phyloP scores from a whole-genome alignment of 1,140 invertebrate genomes.

The Lordiphosa clarofinis region DNA sequence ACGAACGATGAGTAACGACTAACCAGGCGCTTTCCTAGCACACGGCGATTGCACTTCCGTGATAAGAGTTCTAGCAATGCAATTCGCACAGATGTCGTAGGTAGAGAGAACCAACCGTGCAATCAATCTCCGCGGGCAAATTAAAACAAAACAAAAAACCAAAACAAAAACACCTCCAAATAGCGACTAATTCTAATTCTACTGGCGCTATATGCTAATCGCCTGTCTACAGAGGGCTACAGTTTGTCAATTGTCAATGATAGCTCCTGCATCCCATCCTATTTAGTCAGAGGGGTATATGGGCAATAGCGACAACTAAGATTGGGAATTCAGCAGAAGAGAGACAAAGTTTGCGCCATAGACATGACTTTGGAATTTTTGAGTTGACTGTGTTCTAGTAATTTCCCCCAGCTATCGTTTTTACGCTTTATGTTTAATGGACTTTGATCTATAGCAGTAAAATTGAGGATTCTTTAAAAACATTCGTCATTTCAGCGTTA shows the following conservation, averaged over 20 bases:
- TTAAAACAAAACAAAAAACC: constrained; percentile 39
- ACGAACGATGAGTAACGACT: constrained; percentile 68
- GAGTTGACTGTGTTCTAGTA: no score
- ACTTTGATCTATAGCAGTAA: no score
- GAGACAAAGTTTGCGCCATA: no score
- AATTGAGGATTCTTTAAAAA: no score
- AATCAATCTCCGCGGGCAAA: constrained; percentile 27
- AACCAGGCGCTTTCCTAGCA: constrained; percentile 36
- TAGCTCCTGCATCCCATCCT: constrained; percentile 23
- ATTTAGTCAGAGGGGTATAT: no score
- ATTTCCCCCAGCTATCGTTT: no score
- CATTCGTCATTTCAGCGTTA: no score
- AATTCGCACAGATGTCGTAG: constrained; percentile 18
- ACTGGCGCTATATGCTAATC: constrained; percentile 36
- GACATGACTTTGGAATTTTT: no score
- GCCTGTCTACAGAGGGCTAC: not conserved
- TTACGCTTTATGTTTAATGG: no score
- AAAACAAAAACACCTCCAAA: constrained; percentile 12
- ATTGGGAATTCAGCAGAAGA: no score
- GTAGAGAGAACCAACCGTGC: constrained; percentile 27
- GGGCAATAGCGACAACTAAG: no score
- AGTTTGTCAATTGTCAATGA: constrained; percentile 32
- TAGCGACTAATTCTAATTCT: constrained; percentile 23
- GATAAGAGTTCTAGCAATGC: constrained; percentile 49
- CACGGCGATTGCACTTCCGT: constrained; percentile 20